Base-by-base conservation (phyloP, 2,797 vertebrate genomes). In the Rhinichthys osculus region DNA sequence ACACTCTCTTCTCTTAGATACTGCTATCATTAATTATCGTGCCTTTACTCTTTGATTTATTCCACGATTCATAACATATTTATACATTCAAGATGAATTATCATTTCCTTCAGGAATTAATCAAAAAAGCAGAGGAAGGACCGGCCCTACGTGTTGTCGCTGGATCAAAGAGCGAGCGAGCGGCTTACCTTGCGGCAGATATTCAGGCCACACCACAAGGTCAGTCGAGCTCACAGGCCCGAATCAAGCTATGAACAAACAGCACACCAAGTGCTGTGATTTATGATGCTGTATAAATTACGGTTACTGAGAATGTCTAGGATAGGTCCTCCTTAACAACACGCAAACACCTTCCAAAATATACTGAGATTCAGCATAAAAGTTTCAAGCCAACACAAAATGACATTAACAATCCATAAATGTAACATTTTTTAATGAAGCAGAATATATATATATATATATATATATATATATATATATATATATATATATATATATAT, bases 31-130 rank as follows among this genome's bases (percentile, higher is more conserved):
- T 95, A 95, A 95, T 95, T 95, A 95, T 94, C 94, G 91, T 94
- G 92, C 92, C 92, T 88, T 94, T 92, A 92, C 94, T 93, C 94
- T 95, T 94, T 95, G 95, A 96, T 95, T 95, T 95, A 94, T 95
- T 93, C 91, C 91, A 89, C 92, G 89, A 93, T 95, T 96, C 95
- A 95, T 96, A 96, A 95, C 94, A 94, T 96, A 95, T 96, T 96
- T 95, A 96, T 95, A 94, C 93, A 94, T 95, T 94, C 94, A 93
- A 94, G 95, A 95, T 94, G 93, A 96, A 96, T 95, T 92, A 95
- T 95, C 92, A 95, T 95, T 95, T 95, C 94, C 95, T 95, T 92
- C 91, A 94, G 94, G 95, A 95, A 95, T 95, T 95, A 95, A 95
- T 96, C 95, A 95, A 92, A 93, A 93, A 93, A 86, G 87, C 88